Evolutionary conservation across 2,113 vertebrate genomes (phyloP), one percentile per base, ranked within the genome.

Genomic region (Nannospalax galili): DNA sequence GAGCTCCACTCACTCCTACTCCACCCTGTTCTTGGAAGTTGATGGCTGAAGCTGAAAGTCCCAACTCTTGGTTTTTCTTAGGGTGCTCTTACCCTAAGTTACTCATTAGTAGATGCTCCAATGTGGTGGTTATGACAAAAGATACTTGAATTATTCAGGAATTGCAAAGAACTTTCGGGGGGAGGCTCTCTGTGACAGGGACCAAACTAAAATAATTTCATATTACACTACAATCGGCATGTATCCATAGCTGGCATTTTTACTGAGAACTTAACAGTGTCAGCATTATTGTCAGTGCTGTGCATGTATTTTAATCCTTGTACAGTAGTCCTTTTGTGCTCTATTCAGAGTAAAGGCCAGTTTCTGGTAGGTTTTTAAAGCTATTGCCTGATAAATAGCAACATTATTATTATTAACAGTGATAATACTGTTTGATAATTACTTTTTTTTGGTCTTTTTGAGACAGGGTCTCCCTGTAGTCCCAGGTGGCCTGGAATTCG

Each of bases 291-390:
- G 65, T 81, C 48, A 93, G 32, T 91, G 58, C 52, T 42, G 3
- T 90, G n/a, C 37, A 64, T 22, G 3, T 89, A 81, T 74, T 52
- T 96, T 91, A 91, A 60, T 73, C 30, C 12, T 95, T 74, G 42
- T 70, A 32, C 3, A 88, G 14, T 26, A 64, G 60, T n/a, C 30
- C 14, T 58, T 52, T 80, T 93, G 72, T 45, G 19, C 22, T 78
- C 7, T 85, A 69, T 88, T 94, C 20, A 93, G 64, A 16, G 56
- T 89, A 58, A 93, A 73, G 64, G 65, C 30, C 56, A 11, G 9
- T 89, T 62, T 45, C 19, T 65, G 0, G 82, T 86, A 89, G 62
- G 35, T 7, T 4, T 90, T 78, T 84, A 95, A 92, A 92, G 22
- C 22, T 89, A 1, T 91, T 62, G 92, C 58, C 7, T 95, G 24